phyloP scores from a whole-genome alignment of 1,140 invertebrate species.

The Temnothorax longispinosus region DNA sequence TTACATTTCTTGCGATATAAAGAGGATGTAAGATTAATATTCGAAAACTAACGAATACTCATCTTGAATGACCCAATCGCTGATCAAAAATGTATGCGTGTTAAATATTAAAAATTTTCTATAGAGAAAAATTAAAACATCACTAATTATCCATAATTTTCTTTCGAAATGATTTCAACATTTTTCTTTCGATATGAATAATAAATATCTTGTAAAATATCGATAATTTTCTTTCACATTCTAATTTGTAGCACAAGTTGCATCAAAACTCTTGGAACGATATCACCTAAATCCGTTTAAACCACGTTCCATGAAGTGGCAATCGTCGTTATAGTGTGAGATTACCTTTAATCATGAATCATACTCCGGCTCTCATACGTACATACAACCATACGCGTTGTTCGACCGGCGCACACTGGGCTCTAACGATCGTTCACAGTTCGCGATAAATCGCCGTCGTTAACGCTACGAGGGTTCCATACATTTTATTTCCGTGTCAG shows the following conservation, averaged over 20 bases:
- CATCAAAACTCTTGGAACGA: not conserved
- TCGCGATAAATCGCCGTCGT: slow-evolving; percentile 71
- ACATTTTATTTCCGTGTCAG: slow-evolving; percentile 40
- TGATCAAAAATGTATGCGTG: too few relatives aligned
- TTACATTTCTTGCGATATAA: too few relatives aligned
- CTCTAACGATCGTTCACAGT: slow-evolving; percentile 69
- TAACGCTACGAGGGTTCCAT: slow-evolving; percentile 37
- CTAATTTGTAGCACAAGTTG: not conserved
- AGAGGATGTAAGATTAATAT: too few relatives aligned
- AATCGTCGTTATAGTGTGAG: slow-evolving; percentile 19
- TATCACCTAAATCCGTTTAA: not conserved
- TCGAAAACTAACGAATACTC: too few relatives aligned
- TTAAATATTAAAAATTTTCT: not conserved
- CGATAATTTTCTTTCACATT: not conserved
- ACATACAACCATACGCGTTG: slow-evolving; percentile 56
- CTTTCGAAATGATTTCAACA: not conserved
- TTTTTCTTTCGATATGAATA: too few relatives aligned
- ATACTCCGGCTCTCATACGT: not conserved
- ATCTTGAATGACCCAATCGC: too few relatives aligned
- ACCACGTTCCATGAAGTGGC: not conserved
- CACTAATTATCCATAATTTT: not conserved
- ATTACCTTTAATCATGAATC: slow-evolving; percentile 62
- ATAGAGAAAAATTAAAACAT: not conserved
- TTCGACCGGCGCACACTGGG: slow-evolving; percentile 15
- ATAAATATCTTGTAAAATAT: too few relatives aligned